phyloP scores from a whole-genome alignment of 2,113 vertebrate genomes.

The Malurus melanocephalus region DNA sequence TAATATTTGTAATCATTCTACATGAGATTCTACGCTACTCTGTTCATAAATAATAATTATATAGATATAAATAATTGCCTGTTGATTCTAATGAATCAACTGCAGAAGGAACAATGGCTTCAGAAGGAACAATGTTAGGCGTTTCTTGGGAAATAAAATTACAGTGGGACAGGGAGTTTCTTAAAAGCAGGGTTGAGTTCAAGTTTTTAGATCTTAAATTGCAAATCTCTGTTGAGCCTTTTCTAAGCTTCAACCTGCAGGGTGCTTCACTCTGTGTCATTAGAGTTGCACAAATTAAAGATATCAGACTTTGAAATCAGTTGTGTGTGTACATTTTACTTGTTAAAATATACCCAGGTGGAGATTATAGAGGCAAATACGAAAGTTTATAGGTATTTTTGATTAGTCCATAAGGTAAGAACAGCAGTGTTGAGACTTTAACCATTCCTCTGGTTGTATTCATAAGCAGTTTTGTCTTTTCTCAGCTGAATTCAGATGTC shows the following conservation, averaged over 20 bases:
- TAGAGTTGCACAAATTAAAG: not conserved
- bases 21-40: not conserved
- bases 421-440: not conserved
- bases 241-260: not conserved
- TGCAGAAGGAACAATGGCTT: not conserved
- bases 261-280: not conserved
- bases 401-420: not conserved
- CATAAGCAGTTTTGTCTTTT: not conserved
- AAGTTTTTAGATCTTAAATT: not conserved
- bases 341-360: not conserved
- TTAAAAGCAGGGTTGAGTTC: not conserved
- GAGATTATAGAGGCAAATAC: not conserved
- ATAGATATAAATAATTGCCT: not conserved
- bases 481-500: slow-evolving; percentile 95
- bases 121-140: not conserved
- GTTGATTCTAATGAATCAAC: not conserved
- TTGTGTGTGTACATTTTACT: not conserved
- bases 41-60: not conserved
- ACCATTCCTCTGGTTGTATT: not conserved
- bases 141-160: not conserved
- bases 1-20: not conserved
- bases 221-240: not conserved
- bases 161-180: not conserved
- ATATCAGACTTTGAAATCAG: not conserved
- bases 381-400: not conserved